Evolutionary conservation across 2,113 vertebrate species (phyloP), one percentile per base, ranked within the genome.

Genomic region (Mastomys natalensis): DNA sequence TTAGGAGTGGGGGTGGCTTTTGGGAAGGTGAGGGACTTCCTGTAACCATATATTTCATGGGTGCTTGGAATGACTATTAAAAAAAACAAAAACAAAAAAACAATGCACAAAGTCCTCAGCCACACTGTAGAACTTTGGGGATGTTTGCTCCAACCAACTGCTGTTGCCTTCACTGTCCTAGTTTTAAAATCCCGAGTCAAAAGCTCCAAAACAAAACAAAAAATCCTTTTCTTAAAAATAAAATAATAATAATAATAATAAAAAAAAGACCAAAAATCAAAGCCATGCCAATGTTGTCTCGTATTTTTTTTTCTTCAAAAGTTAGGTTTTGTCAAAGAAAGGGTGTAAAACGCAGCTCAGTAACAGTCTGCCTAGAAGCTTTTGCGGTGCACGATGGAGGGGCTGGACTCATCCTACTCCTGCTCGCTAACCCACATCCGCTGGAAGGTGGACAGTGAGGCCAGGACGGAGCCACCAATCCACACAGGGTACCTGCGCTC

Each of bases 401-500:
- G 99, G 97, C 99, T 99, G 4, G 99, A 99, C 99, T 99, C 99
- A 26, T 99, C 99, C 0, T 99, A 99, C 98, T 99, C 99, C 98
- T 99, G 99, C 99, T 99, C 99, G 99, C 99, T 99, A 99, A 99
- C 99, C 99, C 99, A 99, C 99, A 99, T 99, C 99, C 99, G 99
- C 99, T 99, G 99, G 99, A 99, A 99, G 99, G 99, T 99, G 98
- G 99, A 99, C 98, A 99, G 99, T 51, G 99, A 99, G 97, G 99
- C 99, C 98, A 99, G 99, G 99, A 99, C 99, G 98, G 99, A 99
- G 96, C 99, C 99, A 77, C 99, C 99, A 99, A 31, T 85, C 81
- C 81, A 85, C 58, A 85, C 81, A 21, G 81, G 62, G 81, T 85
- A 64, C 15, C 62, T 85, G 81, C 58, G 58, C 81, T 64, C 81